Evolutionary conservation across 2,888 invertebrate species (phyloP).

Genomic region (Macrosiphum euphorbiae): DNA sequence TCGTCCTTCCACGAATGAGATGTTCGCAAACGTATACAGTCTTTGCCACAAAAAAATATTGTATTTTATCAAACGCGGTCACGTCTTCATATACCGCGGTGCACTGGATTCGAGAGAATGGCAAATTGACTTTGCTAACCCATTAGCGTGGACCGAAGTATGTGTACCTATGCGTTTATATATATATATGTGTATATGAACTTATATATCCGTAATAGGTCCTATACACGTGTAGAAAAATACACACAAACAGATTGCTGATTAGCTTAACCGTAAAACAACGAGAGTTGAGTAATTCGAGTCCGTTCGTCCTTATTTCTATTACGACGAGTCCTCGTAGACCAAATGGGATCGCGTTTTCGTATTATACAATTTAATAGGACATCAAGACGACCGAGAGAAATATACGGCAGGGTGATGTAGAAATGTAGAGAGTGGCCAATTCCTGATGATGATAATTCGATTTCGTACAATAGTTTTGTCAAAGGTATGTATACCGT

Average conservation of each 20-base stretch:
- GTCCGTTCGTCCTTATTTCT: neutral
- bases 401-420: neutral
- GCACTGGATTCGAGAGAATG: neutral
- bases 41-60: neutral
- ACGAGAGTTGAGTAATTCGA: constrained; percentile 7
- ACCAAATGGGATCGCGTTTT: neutral
- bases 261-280: constrained; percentile 15
- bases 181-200: neutral
- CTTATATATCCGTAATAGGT: neutral
- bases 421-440: neutral
- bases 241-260: neutral
- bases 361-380: neutral
- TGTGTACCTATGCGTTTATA: neutral
- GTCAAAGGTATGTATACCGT: neutral
- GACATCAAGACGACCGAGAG: neutral
- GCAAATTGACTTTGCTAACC: neutral
- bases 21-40: neutral
- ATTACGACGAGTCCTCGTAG: neutral
- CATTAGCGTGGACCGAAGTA: neutral
- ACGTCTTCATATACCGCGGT: neutral
- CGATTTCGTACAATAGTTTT: neutral
- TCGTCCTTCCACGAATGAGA: neutral
- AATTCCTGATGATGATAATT: constrained; percentile 5
- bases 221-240: neutral
- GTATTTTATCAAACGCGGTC: neutral